These are phyloP conservation scores for Disparrhopalites patrizii DNA, from an alignment of 2,888 invertebrate genomes.

Conservation along the genomic window DNA sequence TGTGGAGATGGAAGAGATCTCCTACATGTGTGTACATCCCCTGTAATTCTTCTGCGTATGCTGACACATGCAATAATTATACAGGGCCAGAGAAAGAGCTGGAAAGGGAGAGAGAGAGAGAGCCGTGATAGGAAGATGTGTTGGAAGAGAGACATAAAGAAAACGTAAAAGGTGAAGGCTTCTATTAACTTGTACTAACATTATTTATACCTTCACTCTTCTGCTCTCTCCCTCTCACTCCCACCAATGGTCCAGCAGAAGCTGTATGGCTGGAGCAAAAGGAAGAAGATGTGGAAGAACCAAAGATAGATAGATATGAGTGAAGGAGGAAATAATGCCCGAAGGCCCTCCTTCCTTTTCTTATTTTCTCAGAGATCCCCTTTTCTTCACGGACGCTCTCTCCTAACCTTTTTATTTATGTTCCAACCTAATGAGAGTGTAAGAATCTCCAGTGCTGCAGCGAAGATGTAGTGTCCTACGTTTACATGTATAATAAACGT, in stretches of 20 bases:
- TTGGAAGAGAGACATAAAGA: not conserved
- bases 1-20: too few relatives aligned
- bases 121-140: not conserved
- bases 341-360: slow-evolving; percentile 3
- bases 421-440: slow-evolving; percentile 21
- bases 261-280: too few relatives aligned
- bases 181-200: slow-evolving; percentile 18
- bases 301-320: slow-evolving; percentile 19
- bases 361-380: slow-evolving; percentile 1
- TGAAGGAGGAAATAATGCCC: slow-evolving; percentile 1
- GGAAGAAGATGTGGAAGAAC: too few relatives aligned
- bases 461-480: too few relatives aligned
- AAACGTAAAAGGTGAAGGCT: slow-evolving; percentile 21
- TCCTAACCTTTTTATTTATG: slow-evolving; percentile 18
- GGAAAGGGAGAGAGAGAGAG: too few relatives aligned
- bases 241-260: too few relatives aligned
- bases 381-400: slow-evolving; percentile 5
- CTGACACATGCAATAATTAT: too few relatives aligned
- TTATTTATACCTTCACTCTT: slow-evolving; percentile 22
- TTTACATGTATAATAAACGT: too few relatives aligned
- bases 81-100: too few relatives aligned
- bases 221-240: too few relatives aligned
- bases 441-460: too few relatives aligned
- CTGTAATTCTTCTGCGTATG: not conserved
- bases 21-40: too few relatives aligned